Evolutionary conservation across 2,797 vertebrate genomes (phyloP).

Genomic region (Trematomus bernacchii): DNA sequence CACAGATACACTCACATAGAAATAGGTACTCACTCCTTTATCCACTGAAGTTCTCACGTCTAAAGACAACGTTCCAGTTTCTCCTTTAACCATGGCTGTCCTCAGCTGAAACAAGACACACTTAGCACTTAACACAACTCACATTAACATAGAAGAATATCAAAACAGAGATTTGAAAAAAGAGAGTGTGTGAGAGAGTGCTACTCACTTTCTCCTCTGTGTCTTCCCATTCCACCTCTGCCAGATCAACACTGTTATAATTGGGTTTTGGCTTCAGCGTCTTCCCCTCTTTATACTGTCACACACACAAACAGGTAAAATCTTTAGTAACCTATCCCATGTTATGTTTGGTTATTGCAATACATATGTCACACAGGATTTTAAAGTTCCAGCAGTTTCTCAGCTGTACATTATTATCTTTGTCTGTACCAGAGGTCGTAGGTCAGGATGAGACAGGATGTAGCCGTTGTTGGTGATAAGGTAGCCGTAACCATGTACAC

Average conservation of each 20-base stretch:
- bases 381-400: neutral
- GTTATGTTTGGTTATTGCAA: neutral
- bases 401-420: neutral
- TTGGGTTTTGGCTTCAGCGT: slow-evolving; percentile 95
- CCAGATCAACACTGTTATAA: slow-evolving; percentile 97
- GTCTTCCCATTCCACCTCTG: slow-evolving; percentile 97
- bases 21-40: slow-evolving; percentile 90
- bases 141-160: neutral
- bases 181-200: slow-evolving; percentile 3
- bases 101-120: slow-evolving; percentile 86
- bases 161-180: neutral
- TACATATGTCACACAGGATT: neutral
- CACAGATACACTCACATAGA: slow-evolving; percentile 9
- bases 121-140: neutral
- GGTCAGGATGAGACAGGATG: slow-evolving; percentile 96
- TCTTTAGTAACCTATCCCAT: neutral
- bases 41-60: slow-evolving; percentile 93
- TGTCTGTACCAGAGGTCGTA: slow-evolving; percentile 91
- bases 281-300: slow-evolving; percentile 95
- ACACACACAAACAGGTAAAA: slow-evolving; percentile 18
- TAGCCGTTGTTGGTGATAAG: slow-evolving; percentile 97
- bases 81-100: slow-evolving; percentile 96
- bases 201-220: slow-evolving; percentile 90
- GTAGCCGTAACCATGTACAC: slow-evolving; percentile 95
- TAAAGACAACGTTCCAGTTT: slow-evolving; percentile 90